These are phyloP conservation scores for Hofmannophila pseudospretella DNA, from an alignment of 2,888 invertebrate species.

Conservation along the genomic window DNA sequence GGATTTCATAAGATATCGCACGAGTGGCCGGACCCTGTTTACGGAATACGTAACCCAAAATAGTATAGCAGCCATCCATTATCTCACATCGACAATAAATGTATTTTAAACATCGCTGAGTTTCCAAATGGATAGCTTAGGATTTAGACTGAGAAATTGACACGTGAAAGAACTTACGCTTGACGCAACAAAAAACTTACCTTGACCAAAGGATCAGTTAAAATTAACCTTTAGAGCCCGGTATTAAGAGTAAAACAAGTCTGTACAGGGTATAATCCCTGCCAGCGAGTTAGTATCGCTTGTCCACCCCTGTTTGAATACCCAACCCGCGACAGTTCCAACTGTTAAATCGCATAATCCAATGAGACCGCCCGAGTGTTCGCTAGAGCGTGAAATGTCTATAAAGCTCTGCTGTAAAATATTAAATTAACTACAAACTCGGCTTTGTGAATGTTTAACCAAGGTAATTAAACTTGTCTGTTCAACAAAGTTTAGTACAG, in stretches of 20 bases:
- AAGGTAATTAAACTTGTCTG: background rate
- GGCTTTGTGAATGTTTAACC: slow-evolving; percentile 1
- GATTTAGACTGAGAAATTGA: slow-evolving; percentile 30
- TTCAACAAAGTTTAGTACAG: background rate
- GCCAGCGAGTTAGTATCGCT: slow-evolving; percentile 40
- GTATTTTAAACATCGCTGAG: too few relatives aligned
- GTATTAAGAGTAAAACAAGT: slow-evolving; percentile 24
- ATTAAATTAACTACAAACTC: slow-evolving; percentile 4
- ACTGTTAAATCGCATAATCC: slow-evolving; percentile 67
- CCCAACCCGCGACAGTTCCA: slow-evolving; percentile 50
- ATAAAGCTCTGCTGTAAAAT: slow-evolving; percentile 10
- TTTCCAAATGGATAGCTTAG: slow-evolving; percentile 19
- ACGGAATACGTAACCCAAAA: too few relatives aligned
- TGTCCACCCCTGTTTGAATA: slow-evolving; percentile 50
- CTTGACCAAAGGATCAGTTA: slow-evolving; percentile 16
- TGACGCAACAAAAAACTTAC: slow-evolving; percentile 27
- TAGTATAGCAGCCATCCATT: too few relatives aligned
- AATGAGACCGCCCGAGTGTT: slow-evolving; percentile 52
- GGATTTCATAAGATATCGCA: too few relatives aligned
- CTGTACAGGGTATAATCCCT: slow-evolving; percentile 14
- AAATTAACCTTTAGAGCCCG: slow-evolving; percentile 20
- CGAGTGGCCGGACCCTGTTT: too few relatives aligned
- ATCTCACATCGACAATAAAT: too few relatives aligned
- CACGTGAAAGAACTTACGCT: slow-evolving; percentile 27
- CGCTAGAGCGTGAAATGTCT: slow-evolving; percentile 38